phyloP scores from a whole-genome alignment of 2,797 vertebrate genomes.

The Coranthus polyacanthus region DNA sequence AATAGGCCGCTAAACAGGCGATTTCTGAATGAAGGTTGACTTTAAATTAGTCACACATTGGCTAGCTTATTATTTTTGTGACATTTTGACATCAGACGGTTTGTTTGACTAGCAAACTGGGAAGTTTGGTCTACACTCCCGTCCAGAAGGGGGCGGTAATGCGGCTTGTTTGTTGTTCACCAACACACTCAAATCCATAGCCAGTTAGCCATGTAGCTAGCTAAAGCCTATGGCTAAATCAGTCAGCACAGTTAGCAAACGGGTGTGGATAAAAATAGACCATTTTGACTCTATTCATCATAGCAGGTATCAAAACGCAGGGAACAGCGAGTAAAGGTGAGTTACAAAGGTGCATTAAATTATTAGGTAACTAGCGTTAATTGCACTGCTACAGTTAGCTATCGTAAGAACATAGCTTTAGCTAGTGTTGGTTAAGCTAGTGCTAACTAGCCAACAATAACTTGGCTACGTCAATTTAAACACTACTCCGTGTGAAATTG shows the following conservation, averaged over 20 bases:
- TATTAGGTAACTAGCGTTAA: neutral
- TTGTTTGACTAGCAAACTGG: no score
- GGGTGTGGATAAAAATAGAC: neutral
- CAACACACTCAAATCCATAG: slow-evolving; percentile 7
- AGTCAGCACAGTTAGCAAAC: neutral
- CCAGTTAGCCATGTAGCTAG: slow-evolving; percentile 55
- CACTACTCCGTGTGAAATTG: no score
- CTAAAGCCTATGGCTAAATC: neutral
- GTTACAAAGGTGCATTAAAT: slow-evolving; percentile 19
- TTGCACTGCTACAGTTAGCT: neutral
- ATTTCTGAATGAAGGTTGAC: no score
- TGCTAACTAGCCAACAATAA: slow-evolving; percentile 18
- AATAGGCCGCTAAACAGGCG: no score
- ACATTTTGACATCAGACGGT: no score
- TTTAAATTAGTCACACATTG: no score
- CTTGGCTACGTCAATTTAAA: neutral
- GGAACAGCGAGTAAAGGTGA: slow-evolving; percentile 48
- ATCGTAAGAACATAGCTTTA: neutral
- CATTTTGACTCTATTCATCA: neutral
- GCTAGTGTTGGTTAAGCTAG: slow-evolving; percentile 38
- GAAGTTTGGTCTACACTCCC: neutral
- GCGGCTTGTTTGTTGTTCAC: neutral
- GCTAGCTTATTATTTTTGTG: no score
- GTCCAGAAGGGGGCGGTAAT: slow-evolving; percentile 45
- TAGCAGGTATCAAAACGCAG: neutral